phyloP scores from a whole-genome alignment of 1,140 invertebrate species.

The Nephila pilipes region DNA sequence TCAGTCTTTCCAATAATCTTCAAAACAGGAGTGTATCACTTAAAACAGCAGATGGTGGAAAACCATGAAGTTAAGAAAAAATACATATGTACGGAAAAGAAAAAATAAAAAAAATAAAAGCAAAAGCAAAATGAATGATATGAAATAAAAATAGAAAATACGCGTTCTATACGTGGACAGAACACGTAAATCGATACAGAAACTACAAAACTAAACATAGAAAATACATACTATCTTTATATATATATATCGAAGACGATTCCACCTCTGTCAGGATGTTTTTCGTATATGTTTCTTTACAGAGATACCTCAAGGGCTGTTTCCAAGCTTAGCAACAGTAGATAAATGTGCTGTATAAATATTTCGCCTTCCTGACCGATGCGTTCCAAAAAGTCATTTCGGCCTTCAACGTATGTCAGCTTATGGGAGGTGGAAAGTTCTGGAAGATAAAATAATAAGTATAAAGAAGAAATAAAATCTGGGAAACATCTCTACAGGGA shows the following conservation, averaged over 20 bases:
- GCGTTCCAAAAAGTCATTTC: slow-evolving; percentile 53
- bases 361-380: slow-evolving; percentile 24
- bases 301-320: slow-evolving; percentile 38
- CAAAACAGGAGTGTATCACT: slow-evolving; percentile 13
- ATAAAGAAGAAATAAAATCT: background rate
- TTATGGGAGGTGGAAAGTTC: slow-evolving; percentile 51
- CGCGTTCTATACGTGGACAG: background rate
- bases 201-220: background rate
- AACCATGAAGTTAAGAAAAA: background rate
- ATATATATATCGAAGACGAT: slow-evolving; percentile 12
- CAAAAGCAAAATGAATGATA: background rate
- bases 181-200: background rate
- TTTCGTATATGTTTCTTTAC: slow-evolving; percentile 35
- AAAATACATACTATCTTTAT: background rate
- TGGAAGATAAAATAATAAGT: slow-evolving; percentile 42
- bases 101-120: background rate
- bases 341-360: slow-evolving; percentile 67
- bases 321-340: background rate
- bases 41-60: slow-evolving; percentile 42
- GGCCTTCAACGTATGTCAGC: slow-evolving; percentile 45
- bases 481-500: background rate
- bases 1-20: background rate
- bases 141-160: background rate
- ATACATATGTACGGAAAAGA: background rate
- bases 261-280: background rate